Base-by-base conservation (phyloP, 2,113 vertebrate species). In the Aythya baeri region DNA sequence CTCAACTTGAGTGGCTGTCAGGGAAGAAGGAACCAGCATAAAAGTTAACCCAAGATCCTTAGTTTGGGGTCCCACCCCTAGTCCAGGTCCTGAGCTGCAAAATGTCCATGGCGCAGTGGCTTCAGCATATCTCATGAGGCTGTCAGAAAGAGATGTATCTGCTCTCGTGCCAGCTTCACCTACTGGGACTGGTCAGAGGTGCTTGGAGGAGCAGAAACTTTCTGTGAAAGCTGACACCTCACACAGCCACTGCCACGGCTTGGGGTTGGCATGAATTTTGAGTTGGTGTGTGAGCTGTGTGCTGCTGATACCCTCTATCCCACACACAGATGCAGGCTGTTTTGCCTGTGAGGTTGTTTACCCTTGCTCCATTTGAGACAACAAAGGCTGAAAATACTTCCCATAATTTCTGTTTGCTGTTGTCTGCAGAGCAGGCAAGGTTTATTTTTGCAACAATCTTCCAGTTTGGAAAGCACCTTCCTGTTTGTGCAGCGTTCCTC, bases 391-490 rank as follows among this genome's bases (percentile, higher is more conserved):
- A 92, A 91, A 78, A 46, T 36, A 41, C 65, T 82, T 89, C 76
- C 93, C 32, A 15, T 88, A 83, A 95, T 79, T 93, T 97, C 41
- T 88, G 73, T 41, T 75, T 68, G 54, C 78, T 73, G 43, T 32
- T 85, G 43, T 61, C 72, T 6, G n/a, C 49, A 34, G 44, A 67
- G 46, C 38, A 86, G 86, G 65, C 63, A 66, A 9, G 43, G 57
- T 83, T 91, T 95, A 89, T 95, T 96, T 89, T 93, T 88, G 63
- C 32, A 73, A 63, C 46, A 54, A 17, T 41, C 50, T 89, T 61
- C 43, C 44, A 34, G 73, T 91, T 54, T 55, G 70, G 62, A 90
- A 93, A 84, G 68, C 55, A 57, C 62, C 52, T 97, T 95, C 88
- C 94, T 96, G 91, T 93, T 91, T 95, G 86, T 49, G 86, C 27